Percentiles rank a stretch among this genome's conserved stretches.
Evolutionary conservation across 2,113 vertebrate species (phyloP).

Genomic region (Labrus mixtus): DNA sequence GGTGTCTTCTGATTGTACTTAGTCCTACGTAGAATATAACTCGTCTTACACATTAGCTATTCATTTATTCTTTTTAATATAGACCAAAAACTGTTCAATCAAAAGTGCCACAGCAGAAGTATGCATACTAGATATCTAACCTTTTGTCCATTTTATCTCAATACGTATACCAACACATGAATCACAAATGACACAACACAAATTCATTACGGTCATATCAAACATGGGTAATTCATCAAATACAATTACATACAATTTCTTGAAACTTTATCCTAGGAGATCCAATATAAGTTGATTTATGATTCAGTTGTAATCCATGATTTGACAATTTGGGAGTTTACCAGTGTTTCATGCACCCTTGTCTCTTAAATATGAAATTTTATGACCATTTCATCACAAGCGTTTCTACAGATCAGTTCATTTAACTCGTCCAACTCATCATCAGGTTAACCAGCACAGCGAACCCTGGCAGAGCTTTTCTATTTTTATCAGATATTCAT

Average conservation of each 20-base stretch:
- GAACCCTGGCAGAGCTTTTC: background rate
- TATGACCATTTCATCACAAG: slow-evolving; percentile 25
- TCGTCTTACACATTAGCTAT: background rate
- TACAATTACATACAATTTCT: background rate
- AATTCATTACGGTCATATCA: slow-evolving; percentile 10
- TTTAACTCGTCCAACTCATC: no score
- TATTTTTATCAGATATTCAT: background rate
- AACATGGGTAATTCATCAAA: slow-evolving; percentile 37
- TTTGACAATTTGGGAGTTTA: slow-evolving; percentile 12
- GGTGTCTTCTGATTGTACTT: background rate
- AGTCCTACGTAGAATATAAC: background rate
- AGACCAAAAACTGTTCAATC: background rate
- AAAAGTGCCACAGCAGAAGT: slow-evolving; percentile 54
- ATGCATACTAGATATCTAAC: slow-evolving; percentile 23
- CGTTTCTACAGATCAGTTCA: background rate
- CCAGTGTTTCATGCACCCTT: slow-evolving; percentile 36
- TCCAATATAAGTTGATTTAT: background rate
- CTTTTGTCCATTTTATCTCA: slow-evolving; percentile 7
- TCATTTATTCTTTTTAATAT: background rate
- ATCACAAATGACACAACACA: slow-evolving; percentile 30
- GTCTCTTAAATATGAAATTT: slow-evolving; percentile 2
- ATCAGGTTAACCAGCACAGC: no score
- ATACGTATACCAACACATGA: slow-evolving; percentile 12
- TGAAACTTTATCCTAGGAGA: slow-evolving; percentile 8
- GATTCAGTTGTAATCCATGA: background rate